Evolutionary conservation across 2,113 vertebrate genomes (phyloP), one percentile per base, ranked within the genome.

Genomic region (Holacanthus passer): DNA sequence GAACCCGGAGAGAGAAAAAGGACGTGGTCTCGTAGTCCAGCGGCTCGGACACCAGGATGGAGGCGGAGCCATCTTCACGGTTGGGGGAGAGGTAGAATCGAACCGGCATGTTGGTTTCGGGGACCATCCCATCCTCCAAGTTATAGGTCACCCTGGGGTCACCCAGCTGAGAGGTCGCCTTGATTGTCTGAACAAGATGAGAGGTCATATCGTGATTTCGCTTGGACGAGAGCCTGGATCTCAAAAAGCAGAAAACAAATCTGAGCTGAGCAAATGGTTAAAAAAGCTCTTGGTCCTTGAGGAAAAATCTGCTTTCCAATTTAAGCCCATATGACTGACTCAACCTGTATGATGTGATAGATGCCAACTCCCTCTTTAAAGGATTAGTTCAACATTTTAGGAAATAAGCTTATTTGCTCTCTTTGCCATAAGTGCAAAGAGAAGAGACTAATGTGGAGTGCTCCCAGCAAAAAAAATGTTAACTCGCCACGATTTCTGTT

Each of bases 71-170:
- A 27, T 97, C 96, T 2, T 96, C 95, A 9, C 96, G 95, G 93
- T 98, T 98, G 45, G 96, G 95, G 9, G 96, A 96, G 69, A 98
- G 94, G 91, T 97, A 98, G 94, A 98, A 98, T 66, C 93, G 95
- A 24, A 97, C 92, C 0, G 96, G 97, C 96, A 97, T 96, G 92
- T 97, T 98, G 85, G 95, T 96, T 90, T 97, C 96, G 0, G 96
- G 96, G 50, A 97, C 96, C 93, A 96, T 94, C 20, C 96, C 97
- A 29, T 98, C 97, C 81, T 97, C 96, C 22, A 98, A 89, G 89
- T 95, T 97, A 48, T 98, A 97, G 43, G 96, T 97, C 85, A 97
- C 95, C 72, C 95, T 93, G 1, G 97, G 96, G 88, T 97, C 97
- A n/a, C 96, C 97, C 27, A 97, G 92, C 35, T 93, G 94, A 77